Evolutionary conservation across 1,140 invertebrate species (phyloP), one percentile per base, ranked within the genome.

Genomic region (Dolichoris vasculosae): DNA sequence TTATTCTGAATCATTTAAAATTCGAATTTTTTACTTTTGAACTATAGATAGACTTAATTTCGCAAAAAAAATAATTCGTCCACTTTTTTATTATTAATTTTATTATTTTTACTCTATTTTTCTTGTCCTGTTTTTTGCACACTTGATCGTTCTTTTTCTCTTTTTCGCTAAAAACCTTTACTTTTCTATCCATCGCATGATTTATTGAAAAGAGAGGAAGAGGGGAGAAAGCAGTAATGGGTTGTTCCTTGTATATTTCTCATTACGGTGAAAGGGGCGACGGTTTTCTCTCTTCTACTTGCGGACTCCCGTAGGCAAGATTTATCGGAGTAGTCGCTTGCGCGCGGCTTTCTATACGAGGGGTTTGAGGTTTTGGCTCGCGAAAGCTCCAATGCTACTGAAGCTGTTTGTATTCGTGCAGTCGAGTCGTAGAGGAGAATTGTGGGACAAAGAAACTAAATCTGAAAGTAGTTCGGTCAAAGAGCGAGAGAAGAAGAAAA

Each of bases 281-380:
- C 75, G 64, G 80, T 80, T 75, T 43, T 77, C 67, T 69, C 48
- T 55, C 73, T 64, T 69, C 63, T 67, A 30, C 30, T 81, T 69
- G 64, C 77, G 76, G 35, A 76, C 76, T 75, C 35, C 55, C n/a
- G n/a, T 23, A 40, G 26, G 40, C 79, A 86, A 90, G 89, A 90
- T 90, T 90, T 90, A 90, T 90, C 88, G 90, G 87, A 90, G 88
- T 88, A 87, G 89, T 87, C 84, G 89, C 87, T 89, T 88, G 89
- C 86, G 46, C 73, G 82, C 35, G n/a, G 79, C 79, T 71, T 81
- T 63, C 71, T 90, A 89, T 51, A 71, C 79, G 64, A 71, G 76
- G 46, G 77, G 80, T 87, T 89, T 90, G 90, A 88, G 87, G 86
- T 85, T 90, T 89, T 76, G 87, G 86, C 59, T 79, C 51, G 64